Conservation (phyloP, 2,113 vertebrate species). For the Bubo blakistoni region DNA sequence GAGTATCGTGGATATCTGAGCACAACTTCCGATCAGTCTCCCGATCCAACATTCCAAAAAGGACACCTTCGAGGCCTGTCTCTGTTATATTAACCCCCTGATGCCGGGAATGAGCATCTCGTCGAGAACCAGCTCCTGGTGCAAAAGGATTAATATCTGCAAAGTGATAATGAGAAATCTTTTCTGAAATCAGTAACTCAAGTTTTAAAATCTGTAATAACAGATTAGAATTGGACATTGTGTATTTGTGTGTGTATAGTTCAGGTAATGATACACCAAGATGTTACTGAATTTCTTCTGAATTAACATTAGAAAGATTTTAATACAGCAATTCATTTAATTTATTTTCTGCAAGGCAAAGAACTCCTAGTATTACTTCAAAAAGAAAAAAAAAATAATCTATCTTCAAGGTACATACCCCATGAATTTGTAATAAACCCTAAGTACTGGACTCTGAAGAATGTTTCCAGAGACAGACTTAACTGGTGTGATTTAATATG, state of each 20-base stretch:
- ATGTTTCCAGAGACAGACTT: neutral
- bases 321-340: neutral
- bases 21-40: constrained; percentile 96
- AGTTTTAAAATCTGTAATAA: neutral
- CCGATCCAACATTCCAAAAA: constrained; percentile 97
- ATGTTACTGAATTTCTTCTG: neutral
- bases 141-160: constrained; percentile 73
- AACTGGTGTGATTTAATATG: neutral
- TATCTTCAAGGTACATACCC: neutral
- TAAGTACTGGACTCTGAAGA: neutral
- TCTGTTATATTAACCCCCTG: constrained; percentile 94
- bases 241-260: neutral
- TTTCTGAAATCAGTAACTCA: neutral
- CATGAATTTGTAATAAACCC: neutral
- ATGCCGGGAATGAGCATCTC: constrained; percentile 70
- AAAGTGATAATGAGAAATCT: constrained; percentile 11
- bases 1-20: constrained; percentile 95
- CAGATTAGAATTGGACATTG: neutral
- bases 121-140: constrained; percentile 67
- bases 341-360: neutral
- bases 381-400: neutral
- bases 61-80: constrained; percentile 92
- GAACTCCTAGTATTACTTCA: neutral
- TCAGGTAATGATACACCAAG: neutral
- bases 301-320: neutral